These are phyloP conservation scores for Caenorhabditis sp. DNA, from an alignment of 2,888 invertebrate species.

Conservation along the genomic window DNA sequence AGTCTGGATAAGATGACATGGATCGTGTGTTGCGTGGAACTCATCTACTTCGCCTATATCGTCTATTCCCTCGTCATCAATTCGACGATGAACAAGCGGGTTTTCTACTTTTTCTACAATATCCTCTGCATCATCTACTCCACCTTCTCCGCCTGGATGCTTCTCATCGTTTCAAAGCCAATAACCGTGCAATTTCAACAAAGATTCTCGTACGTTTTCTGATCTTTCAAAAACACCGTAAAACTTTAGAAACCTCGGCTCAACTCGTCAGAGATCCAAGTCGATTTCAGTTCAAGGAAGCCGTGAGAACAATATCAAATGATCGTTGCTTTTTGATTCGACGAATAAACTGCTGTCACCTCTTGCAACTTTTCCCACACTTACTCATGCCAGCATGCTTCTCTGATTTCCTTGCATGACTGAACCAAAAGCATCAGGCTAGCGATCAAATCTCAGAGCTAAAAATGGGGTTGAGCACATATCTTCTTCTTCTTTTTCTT, in stretches of 20 bases:
- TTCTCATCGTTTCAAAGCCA: slow-evolving; percentile 45
- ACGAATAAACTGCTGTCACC: background rate
- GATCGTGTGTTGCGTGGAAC: slow-evolving; percentile 44
- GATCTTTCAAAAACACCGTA: background rate
- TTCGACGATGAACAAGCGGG: slow-evolving; percentile 38
- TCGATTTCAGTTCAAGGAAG: slow-evolving; percentile 40
- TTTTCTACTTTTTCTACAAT: slow-evolving; percentile 52
- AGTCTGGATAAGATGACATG: slow-evolving; percentile 44
- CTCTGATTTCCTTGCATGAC: background rate
- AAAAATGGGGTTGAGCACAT: background rate
- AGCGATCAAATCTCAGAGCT: background rate
- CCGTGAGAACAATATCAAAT: slow-evolving; percentile 3
- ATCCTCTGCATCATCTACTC: slow-evolving; percentile 48
- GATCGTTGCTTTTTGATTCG: too few species aligned
- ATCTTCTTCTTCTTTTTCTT: background rate
- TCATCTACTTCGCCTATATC: slow-evolving; percentile 45
- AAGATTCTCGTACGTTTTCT: slow-evolving; percentile 13
- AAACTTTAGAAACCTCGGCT: too few species aligned
- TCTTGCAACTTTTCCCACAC: slow-evolving; percentile 2
- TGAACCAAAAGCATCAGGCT: background rate
- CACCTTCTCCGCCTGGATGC: slow-evolving; percentile 57
- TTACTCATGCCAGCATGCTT: background rate
- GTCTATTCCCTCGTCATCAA: slow-evolving; percentile 46
- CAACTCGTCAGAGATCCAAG: slow-evolving; percentile 9
- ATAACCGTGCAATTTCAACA: slow-evolving; percentile 28